Evolutionary conservation across 2,888 invertebrate species (phyloP).

Genomic region (Cheilosia variabilis): DNA sequence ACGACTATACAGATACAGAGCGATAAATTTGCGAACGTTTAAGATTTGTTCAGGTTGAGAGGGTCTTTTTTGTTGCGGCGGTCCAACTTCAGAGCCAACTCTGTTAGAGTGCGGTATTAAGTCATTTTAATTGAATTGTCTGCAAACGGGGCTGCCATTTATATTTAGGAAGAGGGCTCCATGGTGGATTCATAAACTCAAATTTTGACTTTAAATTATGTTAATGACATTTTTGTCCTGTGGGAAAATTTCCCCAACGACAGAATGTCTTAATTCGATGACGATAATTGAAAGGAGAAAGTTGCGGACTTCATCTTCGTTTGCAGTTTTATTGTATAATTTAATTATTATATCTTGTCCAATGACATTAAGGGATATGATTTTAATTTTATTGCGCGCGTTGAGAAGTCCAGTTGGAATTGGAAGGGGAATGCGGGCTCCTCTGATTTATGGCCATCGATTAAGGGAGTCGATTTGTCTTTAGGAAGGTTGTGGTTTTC

Average conservation of each 20-base stretch:
- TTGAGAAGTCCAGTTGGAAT: slow-evolving; percentile 27
- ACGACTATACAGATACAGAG: slow-evolving; percentile 4
- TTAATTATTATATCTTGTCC: slow-evolving; percentile 57
- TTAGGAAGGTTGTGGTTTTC: no score
- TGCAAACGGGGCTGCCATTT: slow-evolving; percentile 21
- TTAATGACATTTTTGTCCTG: slow-evolving; percentile 60
- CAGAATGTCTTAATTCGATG: slow-evolving; percentile 49
- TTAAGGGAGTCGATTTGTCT: neutral
- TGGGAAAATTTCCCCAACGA: slow-evolving; percentile 54
- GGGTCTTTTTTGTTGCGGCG: neutral
- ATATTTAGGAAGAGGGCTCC: neutral
- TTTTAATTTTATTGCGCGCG: slow-evolving; percentile 61
- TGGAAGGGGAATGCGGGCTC: slow-evolving; percentile 7
- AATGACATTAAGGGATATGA: slow-evolving; percentile 53
- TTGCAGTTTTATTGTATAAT: slow-evolving; percentile 56
- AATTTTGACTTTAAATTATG: slow-evolving; percentile 69
- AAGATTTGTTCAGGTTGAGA: slow-evolving; percentile 29
- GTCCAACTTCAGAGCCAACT: slow-evolving; percentile 4
- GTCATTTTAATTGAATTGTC: slow-evolving; percentile 74
- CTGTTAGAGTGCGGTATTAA: slow-evolving; percentile 52
- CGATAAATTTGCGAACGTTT: slow-evolving; percentile 73
- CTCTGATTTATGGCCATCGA: slow-evolving; percentile 44
- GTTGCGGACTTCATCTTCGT: slow-evolving; percentile 6
- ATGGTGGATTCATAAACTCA: slow-evolving; percentile 64
- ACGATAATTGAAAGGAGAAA: slow-evolving; percentile 62